Conservation (phyloP, 2,888 invertebrate species). For the Orchesella flavescens region DNA sequence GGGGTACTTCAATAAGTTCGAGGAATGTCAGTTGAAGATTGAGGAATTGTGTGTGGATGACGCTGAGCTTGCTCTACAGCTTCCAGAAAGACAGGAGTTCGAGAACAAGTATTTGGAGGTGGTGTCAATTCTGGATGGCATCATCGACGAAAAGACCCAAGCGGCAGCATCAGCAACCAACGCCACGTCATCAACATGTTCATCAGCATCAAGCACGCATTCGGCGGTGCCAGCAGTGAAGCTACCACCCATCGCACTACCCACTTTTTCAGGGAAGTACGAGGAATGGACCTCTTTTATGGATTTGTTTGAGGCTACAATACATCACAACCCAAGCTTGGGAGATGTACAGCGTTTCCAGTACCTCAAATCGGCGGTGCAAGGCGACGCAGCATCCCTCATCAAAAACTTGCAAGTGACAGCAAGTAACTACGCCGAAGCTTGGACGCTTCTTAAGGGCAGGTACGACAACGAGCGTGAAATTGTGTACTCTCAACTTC, state of each 20-base stretch:
- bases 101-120: too few species aligned
- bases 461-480: conserved; percentile 49
- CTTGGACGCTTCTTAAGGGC: conserved; percentile 40
- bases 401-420: conserved; percentile 26
- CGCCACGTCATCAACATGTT: too few species aligned
- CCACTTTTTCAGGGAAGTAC: conserved; percentile 32
- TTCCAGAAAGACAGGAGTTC: too few species aligned
- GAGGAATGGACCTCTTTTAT: conserved; percentile 43
- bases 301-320: conserved; percentile 33
- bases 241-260: conserved; percentile 27
- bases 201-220: too few species aligned
- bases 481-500: conserved; percentile 14
- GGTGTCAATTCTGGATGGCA: too few species aligned
- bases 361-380: conserved; percentile 32
- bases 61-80: too few species aligned
- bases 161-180: too few species aligned
- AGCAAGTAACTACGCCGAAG: conserved; percentile 39
- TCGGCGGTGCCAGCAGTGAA: not conserved
- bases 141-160: too few species aligned
- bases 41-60: too few species aligned
- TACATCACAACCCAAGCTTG: conserved; percentile 4
- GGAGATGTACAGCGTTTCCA: conserved; percentile 26
- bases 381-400: conserved; percentile 22
- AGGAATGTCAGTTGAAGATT: too few species aligned
- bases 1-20: too few species aligned